Evolutionary conservation across 1,140 invertebrate species (phyloP).

Genomic region (Cyclargus thomasi): DNA sequence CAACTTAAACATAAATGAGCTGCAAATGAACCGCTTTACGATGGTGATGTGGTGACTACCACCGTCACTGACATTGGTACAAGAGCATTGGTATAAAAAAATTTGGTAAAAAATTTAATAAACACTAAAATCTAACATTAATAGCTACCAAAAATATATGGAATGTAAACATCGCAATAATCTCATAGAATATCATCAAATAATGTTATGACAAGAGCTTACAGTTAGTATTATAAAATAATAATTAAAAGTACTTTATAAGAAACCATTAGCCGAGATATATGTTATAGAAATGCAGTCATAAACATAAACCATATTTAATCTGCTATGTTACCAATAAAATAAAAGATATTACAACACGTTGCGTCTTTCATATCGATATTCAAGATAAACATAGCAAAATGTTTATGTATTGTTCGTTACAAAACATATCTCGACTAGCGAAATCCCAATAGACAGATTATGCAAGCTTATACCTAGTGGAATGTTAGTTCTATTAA

Average conservation of each 20-base stretch:
- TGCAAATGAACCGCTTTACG: background rate
- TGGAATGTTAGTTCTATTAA: slow-evolving; percentile 68
- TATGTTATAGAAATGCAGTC: background rate
- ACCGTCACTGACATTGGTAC: slow-evolving; percentile 42
- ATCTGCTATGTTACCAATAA: background rate
- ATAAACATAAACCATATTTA: slow-evolving; percentile 4
- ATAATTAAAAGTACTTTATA: slow-evolving; percentile 17
- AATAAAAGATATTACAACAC: background rate
- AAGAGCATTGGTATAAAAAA: slow-evolving; percentile 70
- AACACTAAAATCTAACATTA: slow-evolving; percentile 47
- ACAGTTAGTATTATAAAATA: slow-evolving; percentile 23
- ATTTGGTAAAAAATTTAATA: slow-evolving; percentile 64
- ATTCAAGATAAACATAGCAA: background rate
- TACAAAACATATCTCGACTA: background rate
- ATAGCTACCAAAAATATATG: slow-evolving; percentile 55
- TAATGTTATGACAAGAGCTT: slow-evolving; percentile 28
- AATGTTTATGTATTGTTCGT: slow-evolving; percentile 19
- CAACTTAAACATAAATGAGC: slow-evolving; percentile 27
- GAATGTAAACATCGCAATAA: slow-evolving; percentile 47
- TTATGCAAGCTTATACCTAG: slow-evolving; percentile 58
- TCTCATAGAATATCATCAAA: slow-evolving; percentile 37
- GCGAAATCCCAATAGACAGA: slow-evolving; percentile 21
- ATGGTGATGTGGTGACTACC: slow-evolving; percentile 32
- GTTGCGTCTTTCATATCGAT: background rate
- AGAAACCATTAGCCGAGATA: background rate